These are phyloP conservation scores for Archivesica marissinica DNA, from an alignment of 1,140 invertebrate species.

Conservation along the genomic window DNA sequence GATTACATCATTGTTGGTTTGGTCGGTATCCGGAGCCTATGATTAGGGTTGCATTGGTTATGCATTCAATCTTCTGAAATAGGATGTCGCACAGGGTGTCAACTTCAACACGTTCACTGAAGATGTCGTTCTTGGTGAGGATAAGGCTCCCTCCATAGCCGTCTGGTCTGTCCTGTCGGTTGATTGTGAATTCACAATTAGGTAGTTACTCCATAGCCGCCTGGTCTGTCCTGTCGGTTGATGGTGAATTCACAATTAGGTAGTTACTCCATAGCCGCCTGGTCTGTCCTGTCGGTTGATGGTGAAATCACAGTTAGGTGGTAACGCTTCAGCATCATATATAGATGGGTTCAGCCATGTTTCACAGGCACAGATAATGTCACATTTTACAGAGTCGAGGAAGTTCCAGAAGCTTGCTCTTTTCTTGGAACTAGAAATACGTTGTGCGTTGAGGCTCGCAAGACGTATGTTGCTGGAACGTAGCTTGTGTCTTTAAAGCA, in stretches of 20 bases:
- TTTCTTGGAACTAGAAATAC: not conserved
- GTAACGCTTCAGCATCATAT: not conserved
- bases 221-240: not conserved
- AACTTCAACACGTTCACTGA: constrained; percentile 4
- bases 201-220: no score
- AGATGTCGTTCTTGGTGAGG: constrained; percentile 14
- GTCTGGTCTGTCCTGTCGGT: not conserved
- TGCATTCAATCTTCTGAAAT: constrained; percentile 18
- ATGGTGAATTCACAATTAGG: no score
- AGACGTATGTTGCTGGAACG: not conserved
- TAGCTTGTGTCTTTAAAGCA: constrained; percentile 17
- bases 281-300: constrained; percentile 10
- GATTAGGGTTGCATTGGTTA: not conserved
- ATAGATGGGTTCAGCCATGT: constrained; percentile 5
- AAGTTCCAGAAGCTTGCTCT: constrained; percentile 12
- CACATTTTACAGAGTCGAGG: not conserved
- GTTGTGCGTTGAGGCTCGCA: not conserved
- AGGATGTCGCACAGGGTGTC: constrained; percentile 14
- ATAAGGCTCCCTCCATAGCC: constrained; percentile 20
- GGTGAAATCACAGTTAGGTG: not conserved
- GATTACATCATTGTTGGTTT: not conserved
- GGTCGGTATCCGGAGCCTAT: not conserved
- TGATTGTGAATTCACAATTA: no score
- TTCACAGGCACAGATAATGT: constrained; percentile 32
- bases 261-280: constrained; percentile 9